Conservation (phyloP, 2,113 vertebrate genomes). For the Rousettus leschenaultii region DNA sequence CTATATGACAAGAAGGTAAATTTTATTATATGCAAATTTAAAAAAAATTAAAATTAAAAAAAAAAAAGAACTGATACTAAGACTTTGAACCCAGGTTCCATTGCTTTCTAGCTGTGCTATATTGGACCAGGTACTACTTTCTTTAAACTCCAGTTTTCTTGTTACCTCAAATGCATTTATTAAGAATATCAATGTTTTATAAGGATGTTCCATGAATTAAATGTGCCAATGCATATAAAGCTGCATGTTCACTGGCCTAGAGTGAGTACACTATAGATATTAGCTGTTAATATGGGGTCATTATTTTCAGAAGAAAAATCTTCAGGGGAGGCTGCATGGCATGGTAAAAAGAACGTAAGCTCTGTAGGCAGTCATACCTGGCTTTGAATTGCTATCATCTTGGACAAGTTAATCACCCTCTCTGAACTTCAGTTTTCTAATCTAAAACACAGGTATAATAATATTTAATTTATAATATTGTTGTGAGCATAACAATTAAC, state of each 20-base stretch:
- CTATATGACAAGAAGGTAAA: neutral
- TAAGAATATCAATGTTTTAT: neutral
- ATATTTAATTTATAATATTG: neutral
- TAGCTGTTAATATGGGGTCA: neutral
- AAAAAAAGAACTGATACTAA: neutral
- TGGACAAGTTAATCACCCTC: neutral
- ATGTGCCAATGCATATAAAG: neutral
- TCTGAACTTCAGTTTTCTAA: neutral
- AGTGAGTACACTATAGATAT: neutral
- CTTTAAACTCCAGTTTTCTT: neutral
- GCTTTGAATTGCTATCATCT: neutral
- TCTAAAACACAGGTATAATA: neutral
- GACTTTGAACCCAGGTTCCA: neutral
- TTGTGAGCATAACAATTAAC: neutral
- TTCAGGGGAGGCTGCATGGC: neutral
- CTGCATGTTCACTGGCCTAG: neutral
- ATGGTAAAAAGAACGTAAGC: neutral
- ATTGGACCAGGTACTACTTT: neutral
- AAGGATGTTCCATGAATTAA: neutral
- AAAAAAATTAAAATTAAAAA: neutral
- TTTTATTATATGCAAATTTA: neutral
- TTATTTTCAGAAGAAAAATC: slow-evolving; percentile 16
- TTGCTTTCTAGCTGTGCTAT: neutral
- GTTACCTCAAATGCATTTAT: neutral
- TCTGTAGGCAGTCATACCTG: neutral